phyloP scores from a whole-genome alignment of 2,797 vertebrate species.

The Molossus alvarezi region DNA sequence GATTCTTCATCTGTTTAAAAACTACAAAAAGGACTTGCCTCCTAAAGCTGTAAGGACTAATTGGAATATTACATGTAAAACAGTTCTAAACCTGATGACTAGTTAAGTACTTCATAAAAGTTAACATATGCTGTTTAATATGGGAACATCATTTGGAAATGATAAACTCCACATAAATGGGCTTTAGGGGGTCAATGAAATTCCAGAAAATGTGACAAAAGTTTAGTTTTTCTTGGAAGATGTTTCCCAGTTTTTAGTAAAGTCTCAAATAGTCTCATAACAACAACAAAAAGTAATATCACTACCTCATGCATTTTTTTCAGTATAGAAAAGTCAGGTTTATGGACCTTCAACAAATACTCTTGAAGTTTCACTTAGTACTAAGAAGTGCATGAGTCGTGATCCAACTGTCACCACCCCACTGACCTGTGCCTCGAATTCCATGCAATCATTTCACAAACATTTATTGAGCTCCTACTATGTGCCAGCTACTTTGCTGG shows the following conservation, averaged over 20 bases:
- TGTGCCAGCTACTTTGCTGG: background rate
- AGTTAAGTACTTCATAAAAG: background rate
- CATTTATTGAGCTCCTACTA: background rate
- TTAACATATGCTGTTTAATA: conserved; percentile 8
- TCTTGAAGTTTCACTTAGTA: background rate
- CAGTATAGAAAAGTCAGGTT: background rate
- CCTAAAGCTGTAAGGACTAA: conserved; percentile 8
- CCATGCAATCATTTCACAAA: background rate
- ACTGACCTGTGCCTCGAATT: background rate
- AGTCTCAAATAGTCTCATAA: background rate
- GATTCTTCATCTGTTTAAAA: conserved; percentile 51
- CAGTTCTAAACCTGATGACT: background rate
- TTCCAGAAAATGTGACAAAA: background rate
- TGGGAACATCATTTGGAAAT: background rate
- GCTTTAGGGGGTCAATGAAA: background rate
- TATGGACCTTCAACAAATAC: background rate
- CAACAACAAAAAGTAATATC: background rate
- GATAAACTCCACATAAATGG: background rate
- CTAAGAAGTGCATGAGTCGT: background rate
- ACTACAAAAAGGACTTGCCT: background rate
- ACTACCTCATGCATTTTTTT: background rate
- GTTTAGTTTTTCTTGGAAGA: background rate
- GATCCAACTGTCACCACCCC: background rate
- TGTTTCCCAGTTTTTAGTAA: background rate
- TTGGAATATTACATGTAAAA: conserved; percentile 21